phyloP scores from a whole-genome alignment of 2,797 vertebrate genomes.

The Manis crassicaudata region DNA sequence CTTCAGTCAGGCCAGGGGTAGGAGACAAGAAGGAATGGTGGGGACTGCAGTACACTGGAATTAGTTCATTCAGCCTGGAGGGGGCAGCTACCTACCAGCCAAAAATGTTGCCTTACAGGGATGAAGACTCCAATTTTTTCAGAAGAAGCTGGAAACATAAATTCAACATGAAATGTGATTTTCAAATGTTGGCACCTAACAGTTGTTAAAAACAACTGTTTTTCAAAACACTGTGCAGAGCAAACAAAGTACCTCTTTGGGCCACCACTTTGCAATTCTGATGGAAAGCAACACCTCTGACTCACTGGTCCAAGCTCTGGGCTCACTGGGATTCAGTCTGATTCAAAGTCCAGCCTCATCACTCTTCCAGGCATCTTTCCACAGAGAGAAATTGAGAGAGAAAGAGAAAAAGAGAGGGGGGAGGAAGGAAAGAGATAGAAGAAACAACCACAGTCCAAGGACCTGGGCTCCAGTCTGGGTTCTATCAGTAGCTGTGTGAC shows the following conservation, averaged over 20 bases:
- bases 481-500: not conserved
- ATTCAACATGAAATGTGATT: not conserved
- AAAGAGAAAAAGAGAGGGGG: fast-evolving
- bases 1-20: not conserved
- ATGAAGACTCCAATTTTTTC: not conserved
- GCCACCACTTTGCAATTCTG: not conserved
- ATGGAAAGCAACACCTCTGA: no score
- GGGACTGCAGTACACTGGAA: not conserved
- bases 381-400: not conserved
- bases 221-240: not conserved
- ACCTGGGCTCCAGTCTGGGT: not conserved
- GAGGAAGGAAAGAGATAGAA: no score
- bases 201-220: not conserved
- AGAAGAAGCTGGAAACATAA: not conserved
- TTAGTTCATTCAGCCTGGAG: not conserved
- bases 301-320: not conserved
- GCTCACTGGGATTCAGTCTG: not conserved
- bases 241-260: not conserved
- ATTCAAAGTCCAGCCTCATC: not conserved
- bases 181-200: not conserved
- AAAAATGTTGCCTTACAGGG: fast-evolving
- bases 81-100: no score
- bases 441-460: not conserved
- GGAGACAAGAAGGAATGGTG: not conserved
- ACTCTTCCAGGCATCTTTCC: not conserved